phyloP scores from a whole-genome alignment of 2,113 vertebrate genomes.

The Erythrocebus patas region DNA sequence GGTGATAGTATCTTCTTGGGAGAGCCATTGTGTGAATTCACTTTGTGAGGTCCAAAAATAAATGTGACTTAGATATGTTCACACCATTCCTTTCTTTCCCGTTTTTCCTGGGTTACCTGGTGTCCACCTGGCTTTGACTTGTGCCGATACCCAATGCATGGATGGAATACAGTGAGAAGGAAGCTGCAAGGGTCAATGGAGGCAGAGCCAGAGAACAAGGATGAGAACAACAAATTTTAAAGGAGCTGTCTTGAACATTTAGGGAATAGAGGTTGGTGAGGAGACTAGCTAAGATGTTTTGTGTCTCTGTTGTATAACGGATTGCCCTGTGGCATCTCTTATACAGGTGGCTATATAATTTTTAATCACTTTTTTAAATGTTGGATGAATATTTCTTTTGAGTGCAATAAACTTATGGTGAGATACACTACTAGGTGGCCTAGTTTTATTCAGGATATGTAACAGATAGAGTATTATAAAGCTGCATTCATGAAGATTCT shows the following conservation, averaged over 20 bases:
- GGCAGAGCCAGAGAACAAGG: too few relatives aligned
- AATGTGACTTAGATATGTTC: not conserved
- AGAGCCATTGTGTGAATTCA: not conserved
- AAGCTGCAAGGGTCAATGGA: not conserved
- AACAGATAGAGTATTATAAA: not conserved
- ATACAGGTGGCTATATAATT: too few relatives aligned
- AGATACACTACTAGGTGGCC: not conserved
- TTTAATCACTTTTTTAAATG: not conserved
- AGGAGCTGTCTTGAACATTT: not conserved
- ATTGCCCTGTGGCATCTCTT: not conserved
- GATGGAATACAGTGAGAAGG: not conserved
- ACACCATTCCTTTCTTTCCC: not conserved
- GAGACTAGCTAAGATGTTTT: not conserved
- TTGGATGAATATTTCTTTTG: not conserved
- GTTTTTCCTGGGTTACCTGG: not conserved
- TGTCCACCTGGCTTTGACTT: not conserved
- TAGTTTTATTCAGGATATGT: not conserved
- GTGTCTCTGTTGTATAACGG: fast-evolving
- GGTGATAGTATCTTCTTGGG: too few relatives aligned
- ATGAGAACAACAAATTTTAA: not conserved
- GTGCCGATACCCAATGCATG: not conserved
- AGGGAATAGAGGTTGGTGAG: not conserved
- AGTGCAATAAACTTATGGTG: not conserved
- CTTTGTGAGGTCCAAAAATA: not conserved
- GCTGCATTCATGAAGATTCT: not conserved